Evolutionary conservation across 2,113 vertebrate species (phyloP).

Genomic region (Synodontis membranacea): DNA sequence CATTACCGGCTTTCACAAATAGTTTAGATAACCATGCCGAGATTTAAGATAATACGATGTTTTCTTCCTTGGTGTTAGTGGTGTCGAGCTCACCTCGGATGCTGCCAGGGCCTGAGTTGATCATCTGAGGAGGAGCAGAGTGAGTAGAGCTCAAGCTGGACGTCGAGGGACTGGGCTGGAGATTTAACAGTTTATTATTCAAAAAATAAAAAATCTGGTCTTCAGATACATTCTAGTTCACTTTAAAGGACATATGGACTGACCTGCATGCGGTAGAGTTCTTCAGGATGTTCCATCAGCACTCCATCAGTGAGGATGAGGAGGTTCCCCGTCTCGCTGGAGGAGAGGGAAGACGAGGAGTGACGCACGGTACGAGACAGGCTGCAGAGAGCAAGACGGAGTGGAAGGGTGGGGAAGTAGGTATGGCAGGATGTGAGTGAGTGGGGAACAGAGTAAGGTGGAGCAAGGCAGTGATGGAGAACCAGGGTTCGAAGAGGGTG

Average conservation of each 20-base stretch:
- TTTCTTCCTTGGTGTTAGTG: neutral
- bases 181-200: neutral
- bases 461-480: neutral
- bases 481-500: neutral
- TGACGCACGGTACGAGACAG: constrained; percentile 86
- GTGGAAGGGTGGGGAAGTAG: constrained; percentile 47
- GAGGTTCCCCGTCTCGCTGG: constrained; percentile 87
- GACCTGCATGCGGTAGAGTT: constrained; percentile 96
- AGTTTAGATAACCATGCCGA: neutral
- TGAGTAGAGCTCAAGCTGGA: constrained; percentile 97
- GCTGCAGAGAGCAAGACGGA: constrained; percentile 66
- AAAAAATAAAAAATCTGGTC: neutral
- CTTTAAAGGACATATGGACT: constrained; percentile 1
- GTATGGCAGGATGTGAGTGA: neutral
- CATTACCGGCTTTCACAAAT: neutral
- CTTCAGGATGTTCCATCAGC: constrained; percentile 85
- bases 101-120: constrained; percentile 87
- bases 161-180: constrained; percentile 93
- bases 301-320: constrained; percentile 86
- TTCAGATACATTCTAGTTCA: neutral
- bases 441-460: neutral
- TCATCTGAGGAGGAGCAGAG: constrained; percentile 94
- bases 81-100: constrained; percentile 82
- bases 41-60: neutral
- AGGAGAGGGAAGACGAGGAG: constrained; percentile 89